Evolutionary conservation across 92 coral and sea anemone species (phyloP).

Genomic region (Umimayanthus kanabou): DNA sequence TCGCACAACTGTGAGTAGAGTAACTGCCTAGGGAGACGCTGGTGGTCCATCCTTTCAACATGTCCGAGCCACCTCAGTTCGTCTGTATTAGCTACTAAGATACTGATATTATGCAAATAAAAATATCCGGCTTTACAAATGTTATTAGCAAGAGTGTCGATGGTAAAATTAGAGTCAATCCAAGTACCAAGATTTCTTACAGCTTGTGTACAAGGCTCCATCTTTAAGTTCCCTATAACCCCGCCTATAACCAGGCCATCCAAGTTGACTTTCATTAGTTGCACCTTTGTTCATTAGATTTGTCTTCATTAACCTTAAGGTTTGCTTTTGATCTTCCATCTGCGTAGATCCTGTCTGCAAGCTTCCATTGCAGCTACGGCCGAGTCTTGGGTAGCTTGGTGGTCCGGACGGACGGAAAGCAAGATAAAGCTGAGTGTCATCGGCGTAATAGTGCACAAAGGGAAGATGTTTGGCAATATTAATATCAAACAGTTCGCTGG

Average conservation of each 20-base stretch:
- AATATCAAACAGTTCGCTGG: neutral
- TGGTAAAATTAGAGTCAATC: neutral
- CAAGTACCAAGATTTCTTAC: neutral
- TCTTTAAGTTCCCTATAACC: neutral
- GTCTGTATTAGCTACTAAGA: too few species aligned
- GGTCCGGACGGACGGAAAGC: neutral
- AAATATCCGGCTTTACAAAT: neutral
- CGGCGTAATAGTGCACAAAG: neutral
- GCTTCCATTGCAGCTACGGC: neutral
- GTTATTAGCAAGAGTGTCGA: neutral
- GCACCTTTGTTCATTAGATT: neutral
- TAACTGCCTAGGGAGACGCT: too few species aligned
- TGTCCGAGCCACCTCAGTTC: too few species aligned
- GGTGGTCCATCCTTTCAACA: too few species aligned
- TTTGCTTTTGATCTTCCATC: neutral
- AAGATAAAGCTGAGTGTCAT: neutral
- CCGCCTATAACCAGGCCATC: neutral
- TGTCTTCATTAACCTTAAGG: neutral
- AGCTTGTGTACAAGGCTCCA: neutral
- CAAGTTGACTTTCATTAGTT: neutral
- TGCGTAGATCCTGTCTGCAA: neutral
- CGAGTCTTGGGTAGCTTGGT: neutral
- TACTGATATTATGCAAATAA: neutral
- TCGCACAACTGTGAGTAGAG: too few species aligned
- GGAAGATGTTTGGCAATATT: neutral